Conservation (phyloP, 1,140 invertebrate species). For the Rhagoletis pomonella region DNA sequence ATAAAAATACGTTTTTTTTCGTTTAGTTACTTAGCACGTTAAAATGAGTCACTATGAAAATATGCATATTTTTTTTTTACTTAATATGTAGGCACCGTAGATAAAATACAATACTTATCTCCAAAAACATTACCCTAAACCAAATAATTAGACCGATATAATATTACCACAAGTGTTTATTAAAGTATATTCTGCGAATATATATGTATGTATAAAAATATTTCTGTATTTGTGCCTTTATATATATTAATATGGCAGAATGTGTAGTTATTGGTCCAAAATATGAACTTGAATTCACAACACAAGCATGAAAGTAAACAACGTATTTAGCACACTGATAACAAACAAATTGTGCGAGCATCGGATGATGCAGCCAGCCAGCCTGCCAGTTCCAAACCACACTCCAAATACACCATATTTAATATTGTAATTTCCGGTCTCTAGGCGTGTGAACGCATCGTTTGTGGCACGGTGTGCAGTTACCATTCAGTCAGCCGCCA, state of each 20-base stretch:
- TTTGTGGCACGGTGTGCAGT: background rate
- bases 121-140: background rate
- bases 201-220: conserved; percentile 5
- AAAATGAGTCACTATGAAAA: background rate
- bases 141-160: background rate
- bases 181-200: background rate
- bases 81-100: too few relatives aligned
- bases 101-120: background rate
- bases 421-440: background rate
- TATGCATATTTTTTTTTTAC: background rate
- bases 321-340: conserved; percentile 40
- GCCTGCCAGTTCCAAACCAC: background rate
- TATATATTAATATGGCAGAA: too few relatives aligned
- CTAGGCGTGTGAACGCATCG: conserved; percentile 19
- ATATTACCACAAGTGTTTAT: background rate
- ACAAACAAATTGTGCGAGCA: conserved; percentile 38
- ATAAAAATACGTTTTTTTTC: too few relatives aligned
- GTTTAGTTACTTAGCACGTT: too few relatives aligned
- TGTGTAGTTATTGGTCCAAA: background rate
- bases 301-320: conserved; percentile 24
- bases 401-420: background rate
- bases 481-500: conserved; percentile 32
- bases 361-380: background rate
- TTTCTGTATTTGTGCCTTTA: too few relatives aligned
- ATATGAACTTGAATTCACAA: conserved; percentile 41